Evolutionary conservation across 2,113 vertebrate genomes (phyloP), one percentile per base, ranked within the genome.

Genomic region (Nicator chloris): DNA sequence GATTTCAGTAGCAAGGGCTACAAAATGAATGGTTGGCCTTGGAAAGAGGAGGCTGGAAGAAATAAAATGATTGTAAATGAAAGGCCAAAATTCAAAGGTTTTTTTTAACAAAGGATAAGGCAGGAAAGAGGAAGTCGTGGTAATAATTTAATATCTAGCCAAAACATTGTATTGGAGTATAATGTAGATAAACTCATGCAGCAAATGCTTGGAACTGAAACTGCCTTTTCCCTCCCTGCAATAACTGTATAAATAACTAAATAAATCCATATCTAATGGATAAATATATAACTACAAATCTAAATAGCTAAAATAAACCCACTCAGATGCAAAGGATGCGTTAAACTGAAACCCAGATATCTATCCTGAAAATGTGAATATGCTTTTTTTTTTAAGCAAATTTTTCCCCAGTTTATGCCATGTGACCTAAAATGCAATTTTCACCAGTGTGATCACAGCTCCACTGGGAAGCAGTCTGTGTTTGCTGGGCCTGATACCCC

Each of bases 241-340:
- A 11, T 73, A 30, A 12, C 40, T 56, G 6, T 15, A 69, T 2
- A 44, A 72, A 53, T 4, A 72, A 44, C 59, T 53, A 40, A 81
- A 94, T 28, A 39, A 86, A 53, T 45, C 54, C 33, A 51, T 16
- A 69, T 51, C 37, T 45, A 53, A 69, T 53, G 45, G 39, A 45
- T 28, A 60, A 53, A 60, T 33, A 11, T 3, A 13, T 28, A 86
- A 10, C 35, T 27, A 17, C 64, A 50, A 17, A 27, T 20, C 60
- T 5, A 44, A 82, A 53, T 4, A 65, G 44, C 57, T 49, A n/a
- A 78, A 94, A 2, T 5, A 70, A 86, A 14, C 28, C 83, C 16
- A 2, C 5, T 28, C 44, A 75, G 61, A 56, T 0, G 0, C 35
- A 45, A 60, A 89, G 59, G 35, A 33, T 3, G 0, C 8, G 6